Evolutionary conservation across 2,888 invertebrate species (phyloP).

Genomic region (Vesta saturnalis): DNA sequence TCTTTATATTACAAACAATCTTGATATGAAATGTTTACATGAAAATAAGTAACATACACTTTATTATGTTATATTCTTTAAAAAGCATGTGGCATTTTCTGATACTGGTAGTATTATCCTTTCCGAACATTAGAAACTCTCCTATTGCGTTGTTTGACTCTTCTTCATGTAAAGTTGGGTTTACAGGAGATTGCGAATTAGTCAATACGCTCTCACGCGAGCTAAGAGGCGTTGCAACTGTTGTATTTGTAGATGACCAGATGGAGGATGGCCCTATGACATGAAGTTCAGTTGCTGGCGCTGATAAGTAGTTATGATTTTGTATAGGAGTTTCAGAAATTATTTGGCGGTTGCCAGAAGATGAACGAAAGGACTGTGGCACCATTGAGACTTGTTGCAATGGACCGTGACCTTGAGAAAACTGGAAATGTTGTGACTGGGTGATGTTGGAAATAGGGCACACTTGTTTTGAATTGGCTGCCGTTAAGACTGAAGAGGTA

Average conservation of each 20-base stretch:
- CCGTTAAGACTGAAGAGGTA: not conserved
- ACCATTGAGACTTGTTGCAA: no score
- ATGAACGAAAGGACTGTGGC: not conserved
- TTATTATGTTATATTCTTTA: not conserved
- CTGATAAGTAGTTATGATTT: not conserved
- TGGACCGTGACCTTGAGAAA: not conserved
- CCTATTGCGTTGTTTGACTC: no score
- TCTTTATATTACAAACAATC: no score
- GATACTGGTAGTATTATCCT: not conserved
- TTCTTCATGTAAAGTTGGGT: no score
- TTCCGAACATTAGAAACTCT: not conserved
- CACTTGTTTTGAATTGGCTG: not conserved
- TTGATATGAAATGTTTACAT: not conserved
- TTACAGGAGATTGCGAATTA: no score
- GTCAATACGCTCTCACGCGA: not conserved
- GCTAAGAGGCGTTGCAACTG: no score
- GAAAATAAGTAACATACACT: not conserved
- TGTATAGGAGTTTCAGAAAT: not conserved
- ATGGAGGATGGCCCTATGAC: not conserved
- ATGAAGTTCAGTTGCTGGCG: not conserved
- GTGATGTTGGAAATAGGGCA: not conserved
- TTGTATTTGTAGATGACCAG: not conserved
- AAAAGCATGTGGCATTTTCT: not conserved
- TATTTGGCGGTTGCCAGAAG: not conserved
- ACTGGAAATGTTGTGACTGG: not conserved